Evolutionary conservation across 2,113 vertebrate species (phyloP), one percentile per base, ranked within the genome.

Genomic region (Puma concolor): DNA sequence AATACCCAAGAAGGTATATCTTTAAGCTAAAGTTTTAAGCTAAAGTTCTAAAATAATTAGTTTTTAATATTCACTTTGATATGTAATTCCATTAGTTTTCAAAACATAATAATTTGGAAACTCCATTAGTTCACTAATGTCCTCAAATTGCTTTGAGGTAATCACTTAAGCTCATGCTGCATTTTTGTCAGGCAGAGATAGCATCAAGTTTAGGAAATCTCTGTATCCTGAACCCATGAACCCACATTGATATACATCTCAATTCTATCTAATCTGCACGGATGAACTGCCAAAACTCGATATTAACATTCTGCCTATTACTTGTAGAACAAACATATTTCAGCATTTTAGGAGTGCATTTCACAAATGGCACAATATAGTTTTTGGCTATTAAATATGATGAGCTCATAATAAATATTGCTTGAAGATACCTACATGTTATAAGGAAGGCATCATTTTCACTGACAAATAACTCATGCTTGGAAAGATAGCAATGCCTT

Each of bases 101-200:
- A 41, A 85, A 95, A 88, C 6, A 74, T 11, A 92, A 82, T 88
- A 83, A 92, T 76, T 92, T 81, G 63, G 63, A 88, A 92, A 82
- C 19, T 41, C 7, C 38, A 63, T 92, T 88, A 76, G 66, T n/a
- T 63, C 60, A 10, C 0, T 48, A 9, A 88, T 29, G 71, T 84
- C 16, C 29, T 27, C 25, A n/a, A 11, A 48, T 13, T 83, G 38
- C 6, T 25, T 77, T 38, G 38, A 82, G 9, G 12, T 54, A 66
- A 67, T 48, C 48, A 89, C 17, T 50, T n/a, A 67, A 88, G 50
- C 33, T 76, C 36, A 82, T 57, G 31, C 36, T 85, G 27, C n/a
- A 25, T 31, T 79, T 67, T 63, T 85, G 71, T 72, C 50, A 63
- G 48, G 8, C 52, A 36, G 13, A 25, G 10, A 52, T 50, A 79